Evolutionary conservation across 2,888 invertebrate species (phyloP).

Genomic region (Acanthopleura granulata): DNA sequence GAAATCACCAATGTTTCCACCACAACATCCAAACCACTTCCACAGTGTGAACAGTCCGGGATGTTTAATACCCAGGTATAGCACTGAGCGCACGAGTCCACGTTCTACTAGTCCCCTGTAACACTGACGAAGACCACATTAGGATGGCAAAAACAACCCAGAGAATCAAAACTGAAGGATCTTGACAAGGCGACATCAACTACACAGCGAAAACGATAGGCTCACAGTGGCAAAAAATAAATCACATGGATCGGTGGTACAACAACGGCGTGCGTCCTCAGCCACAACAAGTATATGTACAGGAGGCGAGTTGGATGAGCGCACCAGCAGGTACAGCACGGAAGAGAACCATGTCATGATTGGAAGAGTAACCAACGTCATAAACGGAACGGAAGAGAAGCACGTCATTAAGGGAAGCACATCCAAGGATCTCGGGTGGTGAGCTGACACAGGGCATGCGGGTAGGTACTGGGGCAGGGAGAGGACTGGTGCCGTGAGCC

Average conservation of each 20-base stretch:
- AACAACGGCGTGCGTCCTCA: background rate
- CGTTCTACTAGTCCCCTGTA: background rate
- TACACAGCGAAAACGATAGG: too few species aligned
- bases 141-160: background rate
- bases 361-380: constrained; percentile 1
- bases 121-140: background rate
- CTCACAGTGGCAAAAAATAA: background rate
- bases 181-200: too few species aligned
- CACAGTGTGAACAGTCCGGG: too few species aligned
- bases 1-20: too few species aligned
- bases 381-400: background rate
- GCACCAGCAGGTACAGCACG: background rate
- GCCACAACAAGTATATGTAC: constrained; percentile 9
- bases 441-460: constrained; percentile 14
- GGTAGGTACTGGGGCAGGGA: background rate
- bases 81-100: too few species aligned
- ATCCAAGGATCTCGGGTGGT: constrained; percentile 1
- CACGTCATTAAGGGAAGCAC: constrained; percentile 7
- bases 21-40: too few species aligned
- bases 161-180: background rate
- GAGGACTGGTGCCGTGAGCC: background rate
- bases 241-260: constrained; percentile 2
- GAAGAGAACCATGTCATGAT: background rate
- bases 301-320: background rate
- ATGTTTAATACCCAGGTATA: too few species aligned